Evolutionary conservation across 2,797 vertebrate species (phyloP), one percentile per base, ranked within the genome.

Genomic region (Pangasius krempfi): DNA sequence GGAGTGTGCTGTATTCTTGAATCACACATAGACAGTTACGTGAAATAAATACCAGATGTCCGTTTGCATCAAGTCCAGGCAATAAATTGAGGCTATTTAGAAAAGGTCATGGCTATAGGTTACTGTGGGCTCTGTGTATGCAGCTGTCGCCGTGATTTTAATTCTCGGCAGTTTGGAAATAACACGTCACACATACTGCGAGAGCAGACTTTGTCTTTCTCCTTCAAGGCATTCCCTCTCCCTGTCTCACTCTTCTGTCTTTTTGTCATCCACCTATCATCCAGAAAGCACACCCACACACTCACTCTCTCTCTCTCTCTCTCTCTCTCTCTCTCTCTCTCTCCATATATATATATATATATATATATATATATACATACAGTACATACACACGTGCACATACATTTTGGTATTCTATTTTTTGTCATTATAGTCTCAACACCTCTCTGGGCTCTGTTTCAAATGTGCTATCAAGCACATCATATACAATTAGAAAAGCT

Each of bases 161-260:
- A 22, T 73, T 62, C 40, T 12, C 60, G 68, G 68, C 68, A 25
- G 68, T 47, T 75, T 62, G 66, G 64, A 83, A 88, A 83, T 83
- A 68, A 27, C 52, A 88, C 6, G 10, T 56, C 33, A 56, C 10
- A 8, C 58, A 37, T 30, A 50, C 86, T 30, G 72, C 4, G 25
- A 33, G 56, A 58, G 64, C 58, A 79, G 37, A 16, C 86, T 54
- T 84, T 62, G 66, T 88, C 64, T 73, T 73, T 75, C n/a, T 27
- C 37, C 79, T 73, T 30, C 12, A 40, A 80, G 30, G 62, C 76
- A 78, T 80, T 80, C 37, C 27, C 13, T 80, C 30, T 73, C 78
- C 56, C 72, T 76, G 37, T 86, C 70, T 86, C 9, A 1, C 54
- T 52, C 40, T 33, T 68, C 22, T 68, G 52, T 20, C 7, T 73